Base-by-base conservation (phyloP, 1,140 invertebrate species). In the Sitophilus oryzae region DNA sequence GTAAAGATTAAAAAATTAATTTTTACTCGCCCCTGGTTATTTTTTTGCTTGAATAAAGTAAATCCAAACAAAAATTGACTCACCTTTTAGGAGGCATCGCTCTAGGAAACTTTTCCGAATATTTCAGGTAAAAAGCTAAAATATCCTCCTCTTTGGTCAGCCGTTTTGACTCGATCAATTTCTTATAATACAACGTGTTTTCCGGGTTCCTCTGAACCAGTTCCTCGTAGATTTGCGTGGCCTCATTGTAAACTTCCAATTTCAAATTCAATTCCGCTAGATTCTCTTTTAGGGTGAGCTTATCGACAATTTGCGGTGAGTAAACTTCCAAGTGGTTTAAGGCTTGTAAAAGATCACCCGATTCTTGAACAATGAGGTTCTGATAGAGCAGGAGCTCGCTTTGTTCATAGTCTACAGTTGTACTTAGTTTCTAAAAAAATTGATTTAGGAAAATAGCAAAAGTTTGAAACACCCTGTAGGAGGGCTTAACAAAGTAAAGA, bases 371-470 rank as follows among this genome's bases (percentile, higher is more conserved):
- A 10, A 99, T 90, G 82, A 95, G 83, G 73, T 96, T 95, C 76
- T 99, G 93, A 73, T 99, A 99, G 2, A 99, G 76, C 21, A 99
- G 74, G 59, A 99, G 76, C 74, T 99, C 96, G 71, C 93, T 96
- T 72, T 96, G 91, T 72, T 99, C 96, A 78, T 96, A 97, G 73
- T 98, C 95, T 71, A 87, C 89, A 52, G 64, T 69, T 45, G 81
- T 80, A 60, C 79, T n/a, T n/a, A n/a, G 80, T 78, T 86, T 74
- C 61, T 78, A 63, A 66, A 65, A 65, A 30, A 30, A n/a, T n/a
- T n/a, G n/a, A n/a, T n/a, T n/a, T n/a, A n/a, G n/a, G n/a, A n/a
- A n/a, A n/a, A n/a, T n/a, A n/a, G n/a, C n/a, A n/a, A n/a, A n/a
- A n/a, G n/a, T n/a, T n/a, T n/a, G n/a, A n/a, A n/a, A n/a, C n/a